Conservation (phyloP, 2,113 vertebrate genomes). For the Mionectes macconnelli region DNA sequence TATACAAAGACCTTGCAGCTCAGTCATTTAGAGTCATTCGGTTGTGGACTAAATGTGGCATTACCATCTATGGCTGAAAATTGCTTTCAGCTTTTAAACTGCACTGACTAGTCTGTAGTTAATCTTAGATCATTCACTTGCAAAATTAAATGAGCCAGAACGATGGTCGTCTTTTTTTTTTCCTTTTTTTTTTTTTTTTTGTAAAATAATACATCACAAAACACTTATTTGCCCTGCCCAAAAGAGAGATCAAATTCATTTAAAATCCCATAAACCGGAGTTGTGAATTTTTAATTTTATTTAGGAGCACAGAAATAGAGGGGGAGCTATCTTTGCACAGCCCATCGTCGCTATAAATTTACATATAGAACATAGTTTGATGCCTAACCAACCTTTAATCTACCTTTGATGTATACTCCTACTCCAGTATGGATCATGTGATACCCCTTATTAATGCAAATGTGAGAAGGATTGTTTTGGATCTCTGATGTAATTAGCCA, state of each 20-base stretch:
- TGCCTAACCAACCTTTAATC: constrained; percentile 92
- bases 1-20: constrained; percentile 83
- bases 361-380: constrained; percentile 90
- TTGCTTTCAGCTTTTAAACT: constrained; percentile 90
- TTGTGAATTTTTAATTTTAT: constrained; percentile 98
- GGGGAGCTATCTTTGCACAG: constrained; percentile 83
- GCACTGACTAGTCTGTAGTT: constrained; percentile 89
- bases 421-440: constrained; percentile 76
- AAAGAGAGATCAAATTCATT: constrained; percentile 87
- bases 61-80: constrained; percentile 87
- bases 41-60: constrained; percentile 87
- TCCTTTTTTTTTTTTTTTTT: background rate
- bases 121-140: constrained; percentile 89
- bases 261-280: constrained; percentile 88
- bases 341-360: constrained; percentile 90
- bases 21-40: constrained; percentile 87
- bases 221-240: constrained; percentile 91
- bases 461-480: constrained; percentile 78
- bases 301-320: constrained; percentile 88
- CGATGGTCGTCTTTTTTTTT: constrained; percentile 63
- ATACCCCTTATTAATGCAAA: constrained; percentile 78
- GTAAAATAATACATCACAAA: constrained; percentile 85
- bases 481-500: constrained; percentile 76
- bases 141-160: constrained; percentile 89
- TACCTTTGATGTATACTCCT: constrained; percentile 84